Conservation (phyloP, 2,888 invertebrate genomes). For the Netelia melanura region DNA sequence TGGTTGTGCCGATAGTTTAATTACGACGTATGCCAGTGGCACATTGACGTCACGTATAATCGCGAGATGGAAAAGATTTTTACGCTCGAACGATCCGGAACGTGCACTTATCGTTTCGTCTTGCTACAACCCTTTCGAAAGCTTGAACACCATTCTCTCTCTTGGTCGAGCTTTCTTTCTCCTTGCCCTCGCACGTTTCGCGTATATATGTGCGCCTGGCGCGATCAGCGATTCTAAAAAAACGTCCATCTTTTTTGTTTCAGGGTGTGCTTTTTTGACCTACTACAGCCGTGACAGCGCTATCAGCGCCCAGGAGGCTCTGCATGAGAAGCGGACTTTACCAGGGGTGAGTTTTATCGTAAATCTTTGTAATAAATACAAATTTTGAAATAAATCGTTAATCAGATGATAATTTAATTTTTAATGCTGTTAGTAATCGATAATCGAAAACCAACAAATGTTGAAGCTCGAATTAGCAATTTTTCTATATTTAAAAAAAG, state of each 20-base stretch:
- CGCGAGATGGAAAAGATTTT: constrained; percentile 61
- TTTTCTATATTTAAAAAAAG: background rate
- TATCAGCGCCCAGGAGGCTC: constrained; percentile 95
- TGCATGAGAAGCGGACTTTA: constrained; percentile 99
- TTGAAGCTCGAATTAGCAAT: background rate
- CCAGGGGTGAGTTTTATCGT: constrained; percentile 94
- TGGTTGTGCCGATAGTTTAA: constrained; percentile 71
- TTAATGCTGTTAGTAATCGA: background rate
- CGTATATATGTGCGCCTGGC: background rate
- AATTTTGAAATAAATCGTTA: background rate
- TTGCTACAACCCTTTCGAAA: constrained; percentile 37
- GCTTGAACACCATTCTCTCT: constrained; percentile 36
- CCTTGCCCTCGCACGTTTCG: background rate
- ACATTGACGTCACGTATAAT: constrained; percentile 73
- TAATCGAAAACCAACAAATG: background rate
- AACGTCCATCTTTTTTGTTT: constrained; percentile 80
- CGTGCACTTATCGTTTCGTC: constrained; percentile 65
- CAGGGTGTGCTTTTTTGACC: constrained; percentile 99
- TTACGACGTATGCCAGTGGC: constrained; percentile 69
- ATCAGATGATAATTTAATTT: background rate
- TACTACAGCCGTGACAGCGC: constrained; percentile 99
- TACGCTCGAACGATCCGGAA: constrained; percentile 63
- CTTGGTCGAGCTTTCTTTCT: constrained; percentile 25
- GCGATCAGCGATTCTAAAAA: constrained; percentile 46
- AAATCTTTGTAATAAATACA: constrained; percentile 22